Evolutionary conservation across 2,888 invertebrate species (phyloP).

Genomic region (Tortricodes alternella): DNA sequence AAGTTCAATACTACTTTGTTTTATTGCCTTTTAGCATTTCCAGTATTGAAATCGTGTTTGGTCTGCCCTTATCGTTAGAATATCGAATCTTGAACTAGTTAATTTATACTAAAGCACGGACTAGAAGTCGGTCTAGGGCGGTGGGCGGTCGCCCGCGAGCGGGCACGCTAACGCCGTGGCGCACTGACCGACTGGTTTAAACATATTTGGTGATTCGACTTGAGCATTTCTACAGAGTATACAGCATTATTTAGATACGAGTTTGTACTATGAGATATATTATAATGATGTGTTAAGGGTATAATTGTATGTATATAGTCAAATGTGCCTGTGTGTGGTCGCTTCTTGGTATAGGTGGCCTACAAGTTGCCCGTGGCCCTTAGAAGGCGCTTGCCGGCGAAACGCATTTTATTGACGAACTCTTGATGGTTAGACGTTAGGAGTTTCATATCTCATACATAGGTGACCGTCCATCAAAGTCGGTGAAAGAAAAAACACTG

Average conservation of each 20-base stretch:
- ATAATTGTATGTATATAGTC: constrained; percentile 44
- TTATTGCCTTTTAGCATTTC: constrained; percentile 44
- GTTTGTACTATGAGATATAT: constrained; percentile 42
- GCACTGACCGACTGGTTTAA: constrained; percentile 30
- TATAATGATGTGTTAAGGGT: constrained; percentile 44
- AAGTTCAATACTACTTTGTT: constrained; percentile 36
- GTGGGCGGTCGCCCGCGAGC: not conserved
- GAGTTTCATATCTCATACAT: constrained; percentile 13
- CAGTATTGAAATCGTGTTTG: constrained; percentile 46
- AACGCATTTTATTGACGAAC: constrained; percentile 26
- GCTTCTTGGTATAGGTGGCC: constrained; percentile 45
- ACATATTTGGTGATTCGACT: constrained; percentile 66
- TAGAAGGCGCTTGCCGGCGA: not conserved
- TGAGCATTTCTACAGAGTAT: constrained; percentile 47
- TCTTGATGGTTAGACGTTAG: constrained; percentile 20
- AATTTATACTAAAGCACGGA: constrained; percentile 42
- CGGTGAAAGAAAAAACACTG: not conserved
- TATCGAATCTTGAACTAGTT: constrained; percentile 40
- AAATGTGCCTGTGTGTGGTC: constrained; percentile 56
- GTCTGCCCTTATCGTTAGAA: constrained; percentile 39
- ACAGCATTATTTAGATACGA: constrained; percentile 42
- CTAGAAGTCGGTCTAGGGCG: constrained; percentile 33
- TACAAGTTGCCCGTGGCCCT: constrained; percentile 31
- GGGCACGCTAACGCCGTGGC: not conserved
- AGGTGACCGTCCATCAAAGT: constrained; percentile 24